Conservation (phyloP, 2,113 vertebrate species). For the Lepisosteus osseus region DNA sequence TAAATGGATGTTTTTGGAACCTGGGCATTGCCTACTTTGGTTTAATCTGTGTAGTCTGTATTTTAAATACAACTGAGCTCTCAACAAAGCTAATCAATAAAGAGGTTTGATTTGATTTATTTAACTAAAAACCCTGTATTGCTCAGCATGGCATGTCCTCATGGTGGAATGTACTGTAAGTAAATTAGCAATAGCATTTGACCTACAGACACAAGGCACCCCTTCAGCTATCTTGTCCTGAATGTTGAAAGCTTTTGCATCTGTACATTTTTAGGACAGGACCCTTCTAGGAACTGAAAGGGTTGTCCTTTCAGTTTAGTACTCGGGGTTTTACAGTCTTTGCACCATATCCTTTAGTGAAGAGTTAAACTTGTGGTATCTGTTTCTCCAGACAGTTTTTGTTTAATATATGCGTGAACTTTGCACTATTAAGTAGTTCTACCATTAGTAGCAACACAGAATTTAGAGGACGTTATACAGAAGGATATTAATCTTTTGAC, state of each 20-base stretch:
- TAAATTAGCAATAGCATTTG: conserved; percentile 16
- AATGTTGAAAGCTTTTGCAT: not conserved
- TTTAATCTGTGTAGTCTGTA: too few species aligned
- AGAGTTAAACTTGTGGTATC: not conserved
- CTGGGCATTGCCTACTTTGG: too few species aligned
- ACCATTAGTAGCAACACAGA: not conserved
- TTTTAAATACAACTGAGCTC: too few species aligned
- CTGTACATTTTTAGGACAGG: too few species aligned
- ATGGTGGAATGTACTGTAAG: not conserved
- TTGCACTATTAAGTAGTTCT: not conserved
- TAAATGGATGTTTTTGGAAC: too few species aligned
- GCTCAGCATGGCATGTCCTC: conserved; percentile 4
- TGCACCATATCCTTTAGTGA: conserved; percentile 1
- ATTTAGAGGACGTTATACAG: not conserved
- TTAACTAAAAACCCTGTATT: not conserved
- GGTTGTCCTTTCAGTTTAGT: not conserved
- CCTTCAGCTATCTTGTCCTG: not conserved
- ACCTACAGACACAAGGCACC: not conserved
- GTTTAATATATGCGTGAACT: not conserved
- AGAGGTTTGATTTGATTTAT: not conserved
- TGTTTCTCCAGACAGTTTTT: not conserved
- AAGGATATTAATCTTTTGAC: conserved; percentile 36
- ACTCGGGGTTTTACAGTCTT: not conserved
- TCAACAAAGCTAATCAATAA: too few species aligned
- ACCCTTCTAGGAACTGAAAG: not conserved